Evolutionary conservation across 2,888 invertebrate genomes (phyloP).

Genomic region (Torymus aiolomorphi): DNA sequence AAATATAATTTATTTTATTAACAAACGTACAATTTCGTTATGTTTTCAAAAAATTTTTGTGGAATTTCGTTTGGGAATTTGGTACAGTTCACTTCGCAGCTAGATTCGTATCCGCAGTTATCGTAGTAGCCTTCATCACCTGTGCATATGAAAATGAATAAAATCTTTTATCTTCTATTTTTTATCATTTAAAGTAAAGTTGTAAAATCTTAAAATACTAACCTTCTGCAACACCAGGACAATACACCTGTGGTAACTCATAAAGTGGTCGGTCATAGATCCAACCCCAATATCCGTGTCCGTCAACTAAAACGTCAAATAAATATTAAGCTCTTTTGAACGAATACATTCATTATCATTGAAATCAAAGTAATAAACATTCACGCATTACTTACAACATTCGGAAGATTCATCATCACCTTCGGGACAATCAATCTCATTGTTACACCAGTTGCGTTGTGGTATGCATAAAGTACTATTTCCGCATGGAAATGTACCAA

Average conservation of each 20-base stretch:
- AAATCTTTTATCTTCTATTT: too few species aligned
- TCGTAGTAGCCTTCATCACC: constrained; percentile 45
- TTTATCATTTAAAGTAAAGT: too few species aligned
- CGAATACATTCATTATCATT: too few species aligned
- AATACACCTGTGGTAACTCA: neutral
- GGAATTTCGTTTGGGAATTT: constrained; percentile 30
- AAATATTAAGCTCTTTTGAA: neutral
- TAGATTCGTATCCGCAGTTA: constrained; percentile 7
- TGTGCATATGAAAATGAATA: constrained; percentile 40
- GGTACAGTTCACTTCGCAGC: constrained; percentile 21
- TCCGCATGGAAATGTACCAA: constrained; percentile 78
- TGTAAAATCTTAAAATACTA: constrained; percentile 5
- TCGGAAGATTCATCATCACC: constrained; percentile 73
- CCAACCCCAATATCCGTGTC: constrained; percentile 66
- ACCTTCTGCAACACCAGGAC: constrained; percentile 17
- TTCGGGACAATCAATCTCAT: constrained; percentile 75
- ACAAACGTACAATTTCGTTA: constrained; percentile 28
- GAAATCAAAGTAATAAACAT: too few species aligned
- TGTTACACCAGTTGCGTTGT: constrained; percentile 78
- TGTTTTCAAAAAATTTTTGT: constrained; percentile 10
- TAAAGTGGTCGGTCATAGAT: neutral
- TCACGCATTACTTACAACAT: constrained; percentile 71
- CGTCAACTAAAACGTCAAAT: constrained; percentile 65
- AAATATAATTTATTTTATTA: neutral
- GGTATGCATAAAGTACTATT: constrained; percentile 78